These are phyloP conservation scores for Pachycephala philippinensis DNA, from an alignment of 2,113 vertebrate genomes.

Conservation along the genomic window DNA sequence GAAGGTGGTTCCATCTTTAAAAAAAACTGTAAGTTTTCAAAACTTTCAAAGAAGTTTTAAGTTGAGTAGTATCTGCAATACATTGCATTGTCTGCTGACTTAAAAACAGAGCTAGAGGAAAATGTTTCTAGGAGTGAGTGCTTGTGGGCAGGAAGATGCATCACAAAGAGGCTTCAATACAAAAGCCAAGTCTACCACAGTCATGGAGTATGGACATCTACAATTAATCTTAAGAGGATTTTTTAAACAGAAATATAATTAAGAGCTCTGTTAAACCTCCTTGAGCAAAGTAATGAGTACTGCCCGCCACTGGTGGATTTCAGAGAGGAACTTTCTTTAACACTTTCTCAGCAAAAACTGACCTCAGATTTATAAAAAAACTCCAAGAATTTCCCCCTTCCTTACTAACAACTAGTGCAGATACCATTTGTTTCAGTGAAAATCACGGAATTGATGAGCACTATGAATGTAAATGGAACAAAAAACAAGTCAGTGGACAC, in stretches of 20 bases:
- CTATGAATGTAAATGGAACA: background rate
- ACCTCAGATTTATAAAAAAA: background rate
- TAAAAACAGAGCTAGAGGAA: background rate
- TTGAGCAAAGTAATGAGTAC: background rate
- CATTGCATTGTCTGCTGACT: background rate
- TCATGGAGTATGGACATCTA: background rate
- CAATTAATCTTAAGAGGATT: background rate
- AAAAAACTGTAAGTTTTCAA: background rate
- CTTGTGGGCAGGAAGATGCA: background rate
- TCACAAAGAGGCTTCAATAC: background rate
- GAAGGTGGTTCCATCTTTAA: background rate
- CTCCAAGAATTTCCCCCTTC: background rate
- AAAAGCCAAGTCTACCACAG: background rate
- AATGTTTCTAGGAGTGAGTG: background rate
- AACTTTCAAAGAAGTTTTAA: background rate
- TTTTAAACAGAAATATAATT: background rate
- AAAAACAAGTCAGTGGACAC: conserved; percentile 9
- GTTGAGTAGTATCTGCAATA: background rate
- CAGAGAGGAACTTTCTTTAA: background rate
- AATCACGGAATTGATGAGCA: background rate
- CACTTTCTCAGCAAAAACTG: background rate
- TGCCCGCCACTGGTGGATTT: background rate
- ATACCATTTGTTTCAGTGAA: background rate
- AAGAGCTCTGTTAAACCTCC: background rate
- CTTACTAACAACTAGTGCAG: background rate